A percentile compares a stretch with the other conserved stretches of the same genome.
Conservation (phyloP, 2,888 invertebrate species). For the Junonia oenone region DNA sequence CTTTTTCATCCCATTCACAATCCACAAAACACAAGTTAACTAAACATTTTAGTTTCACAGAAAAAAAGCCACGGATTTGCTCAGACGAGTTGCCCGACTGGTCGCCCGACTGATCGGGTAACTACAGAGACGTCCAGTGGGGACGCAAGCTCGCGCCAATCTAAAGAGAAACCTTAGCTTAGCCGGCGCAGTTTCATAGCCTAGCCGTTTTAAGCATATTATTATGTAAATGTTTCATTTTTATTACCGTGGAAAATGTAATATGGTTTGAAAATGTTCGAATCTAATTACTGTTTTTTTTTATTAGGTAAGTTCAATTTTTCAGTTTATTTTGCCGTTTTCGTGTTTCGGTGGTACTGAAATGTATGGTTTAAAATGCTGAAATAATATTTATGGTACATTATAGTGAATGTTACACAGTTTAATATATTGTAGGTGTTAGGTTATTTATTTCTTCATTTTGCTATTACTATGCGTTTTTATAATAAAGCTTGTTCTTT, state of each 20-base stretch:
- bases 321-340: not conserved
- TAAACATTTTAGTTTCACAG: slow-evolving; percentile 20
- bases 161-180: slow-evolving; percentile 31
- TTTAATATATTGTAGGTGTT: not conserved
- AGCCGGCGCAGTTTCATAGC: slow-evolving; percentile 13
- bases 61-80: slow-evolving; percentile 13
- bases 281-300: not conserved
- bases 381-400: not conserved
- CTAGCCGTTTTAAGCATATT: slow-evolving; percentile 8
- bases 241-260: slow-evolving; percentile 2
- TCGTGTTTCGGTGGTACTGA: not conserved
- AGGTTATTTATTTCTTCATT: too few relatives aligned
- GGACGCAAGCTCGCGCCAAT: slow-evolving; percentile 40
- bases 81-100: slow-evolving; percentile 22
- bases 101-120: slow-evolving; percentile 22
- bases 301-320: not conserved
- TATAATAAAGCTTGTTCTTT: not conserved
- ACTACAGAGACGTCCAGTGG: slow-evolving; percentile 34
- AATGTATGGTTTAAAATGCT: not conserved
- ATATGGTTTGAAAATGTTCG: not conserved
- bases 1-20: slow-evolving; percentile 24
- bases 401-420: not conserved
- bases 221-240: slow-evolving; percentile 6
- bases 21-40: slow-evolving; percentile 25
- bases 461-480: too few relatives aligned